Evolutionary conservation across 2,797 vertebrate species (phyloP).

Genomic region (Ciconia nigra): DNA sequence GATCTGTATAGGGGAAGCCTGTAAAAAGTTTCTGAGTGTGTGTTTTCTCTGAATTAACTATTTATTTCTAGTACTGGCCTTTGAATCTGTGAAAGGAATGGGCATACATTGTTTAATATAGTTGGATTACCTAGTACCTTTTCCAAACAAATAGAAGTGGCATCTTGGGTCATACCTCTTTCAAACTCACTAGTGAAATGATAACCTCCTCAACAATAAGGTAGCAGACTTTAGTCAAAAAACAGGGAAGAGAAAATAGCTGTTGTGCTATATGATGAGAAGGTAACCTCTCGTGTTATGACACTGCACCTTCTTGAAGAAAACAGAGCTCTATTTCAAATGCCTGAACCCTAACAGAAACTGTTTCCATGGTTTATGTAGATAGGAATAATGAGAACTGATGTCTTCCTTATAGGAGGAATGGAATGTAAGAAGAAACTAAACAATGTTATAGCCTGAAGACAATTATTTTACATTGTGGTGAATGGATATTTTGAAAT

Average conservation of each 20-base stretch:
- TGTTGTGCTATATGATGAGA: not conserved
- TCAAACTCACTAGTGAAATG: not conserved
- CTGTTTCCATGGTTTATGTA: not conserved
- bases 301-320: not conserved
- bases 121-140: not conserved
- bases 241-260: not conserved
- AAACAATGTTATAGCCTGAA: not conserved
- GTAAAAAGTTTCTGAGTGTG: not conserved
- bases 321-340: not conserved
- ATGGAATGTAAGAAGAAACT: not conserved
- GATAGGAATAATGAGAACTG: not conserved
- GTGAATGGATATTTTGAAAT: not conserved
- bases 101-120: not conserved
- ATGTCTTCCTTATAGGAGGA: not conserved
- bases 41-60: not conserved
- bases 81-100: not conserved
- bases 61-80: not conserved
- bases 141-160: not conserved
- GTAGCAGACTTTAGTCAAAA: not conserved
- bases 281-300: not conserved
- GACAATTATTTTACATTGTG: not conserved
- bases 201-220: not conserved
- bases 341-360: not conserved
- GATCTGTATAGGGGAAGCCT: not conserved
- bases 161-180: not conserved